A percentile compares a stretch with the other conserved stretches of the same genome.
Conservation (phyloP, 2,888 invertebrate genomes). For the Antheraea assamensis region DNA sequence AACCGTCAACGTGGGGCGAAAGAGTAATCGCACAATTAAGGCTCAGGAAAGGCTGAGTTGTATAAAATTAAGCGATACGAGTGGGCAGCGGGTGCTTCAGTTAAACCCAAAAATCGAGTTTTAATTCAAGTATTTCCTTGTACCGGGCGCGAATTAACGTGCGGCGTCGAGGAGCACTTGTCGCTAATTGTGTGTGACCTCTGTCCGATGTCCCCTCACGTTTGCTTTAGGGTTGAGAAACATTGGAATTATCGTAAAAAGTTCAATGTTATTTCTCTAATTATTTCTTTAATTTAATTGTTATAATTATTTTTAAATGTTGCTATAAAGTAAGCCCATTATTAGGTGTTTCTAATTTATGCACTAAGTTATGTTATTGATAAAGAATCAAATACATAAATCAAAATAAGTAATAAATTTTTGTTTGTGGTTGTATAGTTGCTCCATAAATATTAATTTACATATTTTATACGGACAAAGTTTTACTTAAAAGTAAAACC, state of each 20-base stretch:
- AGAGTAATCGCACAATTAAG: conserved; percentile 55
- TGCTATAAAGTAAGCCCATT: not conserved
- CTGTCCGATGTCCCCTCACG: conserved; percentile 21
- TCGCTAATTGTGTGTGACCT: conserved; percentile 71
- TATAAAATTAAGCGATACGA: conserved; percentile 54
- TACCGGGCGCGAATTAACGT: conserved; percentile 59
- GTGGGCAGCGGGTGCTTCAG: conserved; percentile 36
- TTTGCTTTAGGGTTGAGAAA: conserved; percentile 18
- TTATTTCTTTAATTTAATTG: not conserved
- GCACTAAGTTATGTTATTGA: not conserved
- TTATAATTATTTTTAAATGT: not conserved
- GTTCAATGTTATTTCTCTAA: not conserved
- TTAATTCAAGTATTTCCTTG: conserved; percentile 66
- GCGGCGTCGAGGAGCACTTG: conserved; percentile 59
- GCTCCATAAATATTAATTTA: not conserved
- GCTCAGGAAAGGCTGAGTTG: conserved; percentile 45
- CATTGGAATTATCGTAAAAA: not conserved
- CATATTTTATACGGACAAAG: not conserved
- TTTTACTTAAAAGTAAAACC: not conserved
- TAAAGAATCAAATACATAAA: not conserved
- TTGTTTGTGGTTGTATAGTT: too few relatives aligned
- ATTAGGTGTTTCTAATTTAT: not conserved
- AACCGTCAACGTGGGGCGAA: conserved; percentile 27
- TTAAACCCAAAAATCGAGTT: conserved; percentile 60
- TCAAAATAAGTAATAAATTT: not conserved